Base-by-base conservation (phyloP, 2,797 vertebrate species). In the Fratercula arctica region DNA sequence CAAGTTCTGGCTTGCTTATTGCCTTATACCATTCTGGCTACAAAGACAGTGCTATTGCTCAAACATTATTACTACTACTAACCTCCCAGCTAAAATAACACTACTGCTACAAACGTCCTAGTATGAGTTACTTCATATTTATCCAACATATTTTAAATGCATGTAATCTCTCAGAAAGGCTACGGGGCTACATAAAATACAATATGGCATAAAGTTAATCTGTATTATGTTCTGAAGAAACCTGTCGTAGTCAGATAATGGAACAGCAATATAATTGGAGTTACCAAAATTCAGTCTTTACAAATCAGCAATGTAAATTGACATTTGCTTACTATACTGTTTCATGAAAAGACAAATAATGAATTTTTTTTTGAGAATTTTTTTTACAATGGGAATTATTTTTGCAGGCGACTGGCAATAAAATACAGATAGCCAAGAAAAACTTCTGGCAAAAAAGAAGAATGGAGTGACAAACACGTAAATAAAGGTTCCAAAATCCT, bases 1-100 rank as follows among this genome's bases (percentile, higher is more conserved):
- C 81, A 95, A 85, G 75, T 94, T 87, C 51, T 95, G 90, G 64
- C 89, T 96, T 90, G 78, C 86, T 92, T 48, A 48, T 43, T 89
- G 78, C 64, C 60, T 91, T 68, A 46, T 16, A 68, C 90, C 46
- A 64, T 87, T 87, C 64, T 87, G 56, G 64, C 85, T 91, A 57
- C 78, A 80, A 67, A 77, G 86, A 43, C 51, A 74, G 60, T 53
- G 70, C 83, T 81, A 59, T 70, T 87, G 74, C 72, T 97, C 77
- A 90, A 83, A 90, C 37, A 13, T 74, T 85, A 56, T 70, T 85
- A 48, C 43, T 77, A 3, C 77, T 59, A 61, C 46, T 18, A 68
- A 87, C 70, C 72, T 92, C 37, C 35, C 81, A 90, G 89, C 53
- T 90, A 67, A 86, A 91, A 79, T 23, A 87, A 72, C 37, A 43